Conservation (phyloP, 2,797 vertebrate genomes). For the Sparidentex hasta region DNA sequence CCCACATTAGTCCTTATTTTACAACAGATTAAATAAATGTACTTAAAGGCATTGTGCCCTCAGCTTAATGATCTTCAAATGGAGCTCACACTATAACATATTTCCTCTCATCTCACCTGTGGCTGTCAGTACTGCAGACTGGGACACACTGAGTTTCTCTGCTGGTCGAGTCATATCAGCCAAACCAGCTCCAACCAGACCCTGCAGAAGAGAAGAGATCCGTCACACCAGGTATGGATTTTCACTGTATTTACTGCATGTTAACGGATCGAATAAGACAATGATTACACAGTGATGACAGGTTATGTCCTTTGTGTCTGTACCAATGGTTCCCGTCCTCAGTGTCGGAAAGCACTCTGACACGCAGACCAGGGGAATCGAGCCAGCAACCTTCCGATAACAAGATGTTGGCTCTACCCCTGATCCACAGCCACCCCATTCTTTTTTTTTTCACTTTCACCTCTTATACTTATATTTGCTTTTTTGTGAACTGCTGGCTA, state of each 20-base stretch:
- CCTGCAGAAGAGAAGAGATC: constrained; percentile 76
- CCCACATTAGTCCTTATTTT: not conserved
- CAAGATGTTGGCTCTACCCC: too few relatives aligned
- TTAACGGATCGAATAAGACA: not conserved
- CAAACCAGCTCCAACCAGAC: constrained; percentile 93
- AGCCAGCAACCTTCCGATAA: too few relatives aligned
- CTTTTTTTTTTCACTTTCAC: too few relatives aligned
- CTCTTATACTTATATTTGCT: too few relatives aligned
- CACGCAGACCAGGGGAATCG: too few relatives aligned
- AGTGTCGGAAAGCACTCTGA: too few relatives aligned
- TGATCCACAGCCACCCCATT: too few relatives aligned
- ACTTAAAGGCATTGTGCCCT: not conserved
- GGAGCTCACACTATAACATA: not conserved
- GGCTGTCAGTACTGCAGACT: constrained; percentile 94
- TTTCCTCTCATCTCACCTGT: constrained; percentile 87
- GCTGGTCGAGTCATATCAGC: constrained; percentile 97
- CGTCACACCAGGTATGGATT: not conserved
- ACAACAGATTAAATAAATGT: not conserved
- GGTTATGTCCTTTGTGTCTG: not conserved
- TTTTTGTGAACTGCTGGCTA: too few relatives aligned
- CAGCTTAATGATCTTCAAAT: not conserved
- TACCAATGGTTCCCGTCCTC: not conserved
- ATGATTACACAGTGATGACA: not conserved
- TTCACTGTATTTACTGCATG: not conserved
- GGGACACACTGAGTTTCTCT: constrained; percentile 94